Conservation (phyloP, 2,113 vertebrate genomes). For the Microcebus lehilahytsara region DNA sequence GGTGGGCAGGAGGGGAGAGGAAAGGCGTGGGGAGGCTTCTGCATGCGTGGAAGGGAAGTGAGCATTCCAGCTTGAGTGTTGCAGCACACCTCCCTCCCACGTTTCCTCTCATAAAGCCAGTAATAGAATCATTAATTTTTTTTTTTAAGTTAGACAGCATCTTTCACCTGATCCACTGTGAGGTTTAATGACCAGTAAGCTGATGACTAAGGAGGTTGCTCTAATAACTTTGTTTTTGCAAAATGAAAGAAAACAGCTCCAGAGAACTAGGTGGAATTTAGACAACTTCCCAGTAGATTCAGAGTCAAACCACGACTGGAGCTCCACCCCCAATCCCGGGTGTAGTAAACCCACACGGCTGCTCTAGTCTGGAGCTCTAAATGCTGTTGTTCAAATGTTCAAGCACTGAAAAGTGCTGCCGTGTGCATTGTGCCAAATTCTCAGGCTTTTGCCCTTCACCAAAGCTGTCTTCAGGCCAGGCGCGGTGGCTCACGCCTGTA, state of each 20-base stretch:
- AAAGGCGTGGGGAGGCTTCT: not conserved
- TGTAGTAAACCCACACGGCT: not conserved
- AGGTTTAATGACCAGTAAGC: constrained; percentile 26
- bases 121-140: constrained; percentile 46
- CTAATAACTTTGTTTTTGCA: constrained; percentile 48
- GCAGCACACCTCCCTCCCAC: not conserved
- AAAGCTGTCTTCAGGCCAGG: not conserved
- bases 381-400: not conserved
- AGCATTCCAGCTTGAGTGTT: not conserved
- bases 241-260: constrained; percentile 38
- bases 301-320: not conserved
- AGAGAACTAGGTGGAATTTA: not conserved
- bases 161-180: constrained; percentile 8
- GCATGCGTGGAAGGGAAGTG: not conserved
- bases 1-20: not conserved
- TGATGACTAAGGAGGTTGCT: constrained; percentile 31
- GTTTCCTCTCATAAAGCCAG: constrained; percentile 12
- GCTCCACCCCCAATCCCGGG: not conserved
- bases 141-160: not conserved
- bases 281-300: not conserved
- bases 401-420: not conserved
- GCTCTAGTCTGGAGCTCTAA: not conserved
- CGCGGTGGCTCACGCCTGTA: no score
- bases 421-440: not conserved
- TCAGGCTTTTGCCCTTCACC: not conserved